These are phyloP conservation scores for Pseudomyrmex sp. DNA, from an alignment of 1,140 invertebrate genomes.

Conservation along the genomic window DNA sequence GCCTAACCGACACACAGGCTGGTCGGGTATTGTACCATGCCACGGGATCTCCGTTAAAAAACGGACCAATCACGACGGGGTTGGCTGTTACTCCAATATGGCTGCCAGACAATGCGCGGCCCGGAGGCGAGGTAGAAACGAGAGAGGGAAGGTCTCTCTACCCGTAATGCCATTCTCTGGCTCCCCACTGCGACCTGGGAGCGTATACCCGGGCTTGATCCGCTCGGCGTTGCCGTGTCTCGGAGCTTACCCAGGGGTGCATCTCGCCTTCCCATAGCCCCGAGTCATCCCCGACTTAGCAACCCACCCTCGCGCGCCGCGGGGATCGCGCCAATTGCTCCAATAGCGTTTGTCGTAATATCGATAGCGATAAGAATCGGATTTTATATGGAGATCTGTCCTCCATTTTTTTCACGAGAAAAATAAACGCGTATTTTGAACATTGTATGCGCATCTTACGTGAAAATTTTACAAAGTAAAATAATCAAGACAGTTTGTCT, in stretches of 20 bases:
- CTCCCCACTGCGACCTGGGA: constrained; percentile 80
- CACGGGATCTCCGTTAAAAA: constrained; percentile 82
- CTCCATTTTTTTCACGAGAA: not conserved
- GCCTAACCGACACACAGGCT: constrained; percentile 77
- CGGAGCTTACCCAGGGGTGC: constrained; percentile 75
- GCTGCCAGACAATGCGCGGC: constrained; percentile 82
- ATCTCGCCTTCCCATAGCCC: constrained; percentile 66
- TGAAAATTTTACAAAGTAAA: not conserved
- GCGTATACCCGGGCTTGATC: constrained; percentile 73
- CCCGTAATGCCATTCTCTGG: constrained; percentile 83
- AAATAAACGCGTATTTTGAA: not conserved
- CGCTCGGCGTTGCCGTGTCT: constrained; percentile 63
- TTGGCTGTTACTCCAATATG: constrained; percentile 83
- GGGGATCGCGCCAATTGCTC: constrained; percentile 31
- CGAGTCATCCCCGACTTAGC: constrained; percentile 62
- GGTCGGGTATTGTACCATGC: constrained; percentile 73
- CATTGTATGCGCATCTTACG: not conserved
- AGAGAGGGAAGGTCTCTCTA: constrained; percentile 81
- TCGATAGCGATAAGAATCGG: constrained; percentile 17
- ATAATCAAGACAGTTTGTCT: too few relatives aligned
- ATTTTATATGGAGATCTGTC: not conserved
- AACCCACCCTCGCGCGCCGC: constrained; percentile 31
- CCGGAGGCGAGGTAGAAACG: constrained; percentile 62
- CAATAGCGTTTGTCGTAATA: constrained; percentile 53
- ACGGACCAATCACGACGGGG: constrained; percentile 83